Conservation (phyloP, 2,888 invertebrate genomes). For the Tyria jacobaeae region DNA sequence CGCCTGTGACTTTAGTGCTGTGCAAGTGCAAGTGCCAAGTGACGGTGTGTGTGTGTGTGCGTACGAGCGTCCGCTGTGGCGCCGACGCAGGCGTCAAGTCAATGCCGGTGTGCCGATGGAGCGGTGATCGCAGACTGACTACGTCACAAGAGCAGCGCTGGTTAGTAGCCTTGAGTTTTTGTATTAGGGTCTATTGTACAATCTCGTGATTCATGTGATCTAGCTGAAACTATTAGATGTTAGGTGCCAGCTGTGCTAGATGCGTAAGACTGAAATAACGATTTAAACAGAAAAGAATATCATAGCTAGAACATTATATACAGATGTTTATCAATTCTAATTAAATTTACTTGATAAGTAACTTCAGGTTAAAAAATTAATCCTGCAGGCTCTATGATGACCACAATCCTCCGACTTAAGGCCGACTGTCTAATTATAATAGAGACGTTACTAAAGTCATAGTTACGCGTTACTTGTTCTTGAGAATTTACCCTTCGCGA, state of each 20-base stretch:
- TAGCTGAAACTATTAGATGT: background rate
- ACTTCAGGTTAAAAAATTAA: too few species aligned
- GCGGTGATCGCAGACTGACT: slow-evolving; percentile 83
- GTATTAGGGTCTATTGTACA: slow-evolving; percentile 5
- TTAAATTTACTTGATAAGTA: too few species aligned
- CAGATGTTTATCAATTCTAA: too few species aligned
- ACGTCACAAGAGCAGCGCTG: slow-evolving; percentile 83
- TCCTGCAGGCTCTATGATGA: too few species aligned
- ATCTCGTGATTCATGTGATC: background rate
- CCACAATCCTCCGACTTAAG: too few species aligned
- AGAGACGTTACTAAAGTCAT: too few species aligned
- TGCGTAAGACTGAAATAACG: background rate
- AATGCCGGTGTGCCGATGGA: slow-evolving; percentile 85
- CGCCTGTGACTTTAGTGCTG: slow-evolving; percentile 54
- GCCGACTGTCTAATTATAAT: too few species aligned
- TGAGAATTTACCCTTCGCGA: too few species aligned
- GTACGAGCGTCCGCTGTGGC: slow-evolving; percentile 69
- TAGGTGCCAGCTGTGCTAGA: background rate
- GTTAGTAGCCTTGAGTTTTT: slow-evolving; percentile 54
- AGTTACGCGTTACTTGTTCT: too few species aligned
- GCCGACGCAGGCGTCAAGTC: slow-evolving; percentile 77
- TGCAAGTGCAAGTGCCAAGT: slow-evolving; percentile 49
- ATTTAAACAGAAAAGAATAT: background rate
- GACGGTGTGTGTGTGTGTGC: slow-evolving; percentile 51
- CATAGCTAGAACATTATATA: too few species aligned